phyloP scores from a whole-genome alignment of 2,113 vertebrate species.

The Propithecus coquereli region DNA sequence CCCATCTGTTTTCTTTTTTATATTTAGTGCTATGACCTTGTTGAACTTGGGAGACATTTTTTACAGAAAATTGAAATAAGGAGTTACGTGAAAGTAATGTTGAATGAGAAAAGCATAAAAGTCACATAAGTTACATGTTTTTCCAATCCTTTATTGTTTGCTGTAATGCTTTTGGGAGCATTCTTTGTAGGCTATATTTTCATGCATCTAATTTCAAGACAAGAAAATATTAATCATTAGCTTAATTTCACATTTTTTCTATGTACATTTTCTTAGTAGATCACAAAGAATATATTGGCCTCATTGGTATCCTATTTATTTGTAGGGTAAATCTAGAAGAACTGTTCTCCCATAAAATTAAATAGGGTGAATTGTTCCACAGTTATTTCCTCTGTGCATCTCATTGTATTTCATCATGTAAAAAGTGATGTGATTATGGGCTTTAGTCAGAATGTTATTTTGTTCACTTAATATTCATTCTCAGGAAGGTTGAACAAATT shows the following conservation, averaged over 20 bases:
- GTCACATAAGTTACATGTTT: neutral
- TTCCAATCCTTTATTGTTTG: neutral
- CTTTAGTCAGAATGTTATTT: conserved; percentile 61
- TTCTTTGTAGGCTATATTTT: neutral
- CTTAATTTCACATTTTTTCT: conserved; percentile 16
- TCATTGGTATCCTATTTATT: neutral
- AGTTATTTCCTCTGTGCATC: neutral
- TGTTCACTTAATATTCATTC: conserved; percentile 54
- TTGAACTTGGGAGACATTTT: conserved; percentile 48
- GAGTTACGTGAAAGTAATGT: conserved; percentile 15
- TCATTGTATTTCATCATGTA: conserved; percentile 58
- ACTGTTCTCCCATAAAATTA: neutral
- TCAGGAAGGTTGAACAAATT: conserved; percentile 59
- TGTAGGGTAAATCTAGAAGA: conserved; percentile 5
- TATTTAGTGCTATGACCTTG: conserved; percentile 11
- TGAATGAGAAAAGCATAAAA: neutral
- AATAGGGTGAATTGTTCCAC: neutral
- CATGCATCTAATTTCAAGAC: neutral
- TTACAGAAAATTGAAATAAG: conserved; percentile 27
- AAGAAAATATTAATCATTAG: conserved; percentile 1
- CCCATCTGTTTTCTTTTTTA: conserved; percentile 36
- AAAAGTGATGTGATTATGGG: conserved; percentile 52
- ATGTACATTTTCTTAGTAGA: neutral
- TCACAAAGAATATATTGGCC: neutral
- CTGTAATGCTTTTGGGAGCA: neutral